Evolutionary conservation across 2,113 vertebrate genomes (phyloP).

Genomic region (Callopanchax toddi): DNA sequence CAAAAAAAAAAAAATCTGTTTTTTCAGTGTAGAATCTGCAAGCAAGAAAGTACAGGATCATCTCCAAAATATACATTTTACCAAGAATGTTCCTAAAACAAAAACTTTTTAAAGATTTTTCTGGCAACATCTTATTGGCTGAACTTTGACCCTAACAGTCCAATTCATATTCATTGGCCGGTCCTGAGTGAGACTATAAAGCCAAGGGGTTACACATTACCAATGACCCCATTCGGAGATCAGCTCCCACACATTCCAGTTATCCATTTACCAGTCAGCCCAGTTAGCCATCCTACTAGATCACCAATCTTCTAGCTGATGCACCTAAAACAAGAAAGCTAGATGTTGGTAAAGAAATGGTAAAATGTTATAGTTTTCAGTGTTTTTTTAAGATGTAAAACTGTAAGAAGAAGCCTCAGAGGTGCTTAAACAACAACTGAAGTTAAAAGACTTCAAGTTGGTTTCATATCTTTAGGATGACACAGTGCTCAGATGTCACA

Average conservation of each 20-base stretch:
- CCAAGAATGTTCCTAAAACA: constrained; percentile 19
- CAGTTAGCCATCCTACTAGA: constrained; percentile 54
- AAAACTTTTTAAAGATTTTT: constrained; percentile 13
- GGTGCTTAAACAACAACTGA: neutral
- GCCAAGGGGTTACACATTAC: constrained; percentile 69
- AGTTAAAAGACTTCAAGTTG: constrained; percentile 39
- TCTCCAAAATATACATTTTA: constrained; percentile 17
- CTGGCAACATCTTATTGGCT: neutral
- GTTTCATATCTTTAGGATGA: constrained; percentile 58
- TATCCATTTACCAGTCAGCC: constrained; percentile 56
- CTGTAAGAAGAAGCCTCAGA: neutral
- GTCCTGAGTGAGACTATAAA: constrained; percentile 44
- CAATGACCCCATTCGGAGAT: constrained; percentile 16
- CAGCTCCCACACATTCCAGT: constrained; percentile 63
- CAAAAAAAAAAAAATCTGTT: no score
- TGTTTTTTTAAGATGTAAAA: neutral
- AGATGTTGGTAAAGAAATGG: constrained; percentile 34
- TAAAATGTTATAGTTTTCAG: constrained; percentile 13
- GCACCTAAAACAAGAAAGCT: constrained; percentile 36
- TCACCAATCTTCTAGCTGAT: constrained; percentile 15
- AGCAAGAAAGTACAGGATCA: constrained; percentile 18
- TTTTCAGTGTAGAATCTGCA: constrained; percentile 25
- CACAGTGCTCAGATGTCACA: constrained; percentile 22
- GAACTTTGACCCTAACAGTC: constrained; percentile 27
- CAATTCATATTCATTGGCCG: constrained; percentile 60